Evolutionary conservation across 2,888 invertebrate genomes (phyloP), one percentile per base, ranked within the genome.

Genomic region (Caenorhabditis panamensis): DNA sequence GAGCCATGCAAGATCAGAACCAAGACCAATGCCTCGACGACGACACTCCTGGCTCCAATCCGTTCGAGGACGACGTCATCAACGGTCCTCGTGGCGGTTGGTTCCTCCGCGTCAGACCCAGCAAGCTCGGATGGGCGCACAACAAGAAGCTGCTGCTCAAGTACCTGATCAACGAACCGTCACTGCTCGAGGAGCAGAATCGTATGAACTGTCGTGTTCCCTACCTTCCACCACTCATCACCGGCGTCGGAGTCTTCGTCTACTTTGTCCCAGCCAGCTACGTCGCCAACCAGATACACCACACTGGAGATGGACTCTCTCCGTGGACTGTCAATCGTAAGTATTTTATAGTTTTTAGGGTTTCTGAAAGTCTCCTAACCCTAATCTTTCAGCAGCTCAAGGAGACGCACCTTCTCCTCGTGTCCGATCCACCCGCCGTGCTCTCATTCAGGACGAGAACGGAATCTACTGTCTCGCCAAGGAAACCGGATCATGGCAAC

Each of bases 161-260:
- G 47, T 87, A 84, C 67, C 79, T 87, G 8, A 63, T 85, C 78
- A 87, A 87, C 62, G 84, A 87, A 0, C 77, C 80, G 1, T n/a
- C 20, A 5, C 59, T 80, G 6, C 69, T 86, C 76, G 81, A 72
- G 61, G 67, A 67, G n/a, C 26, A 61, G 22, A 53, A 67, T 13
- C 59, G 67, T n/a, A 51, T 83, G 41, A 84, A 83, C 69, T 58
- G 68, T 1, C 53, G 67, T 11, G 79, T 83, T 28, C 86, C 86
- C 3, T 61, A 37, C 28, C 71, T 85, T 16, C 87, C 87, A 8
- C 87, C 87, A 5, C 68, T 87, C 18, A 77, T 87, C 31, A 53
- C 78, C n/a, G 56, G 64, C 1, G 56, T 64, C 8, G 84, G 82
- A 2, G 84, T 84, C 16, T 87, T 85, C 56, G 86, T 84, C 9